Conservation (phyloP, 1,140 invertebrate genomes). For the Aphelenchoides fujianensis region DNA sequence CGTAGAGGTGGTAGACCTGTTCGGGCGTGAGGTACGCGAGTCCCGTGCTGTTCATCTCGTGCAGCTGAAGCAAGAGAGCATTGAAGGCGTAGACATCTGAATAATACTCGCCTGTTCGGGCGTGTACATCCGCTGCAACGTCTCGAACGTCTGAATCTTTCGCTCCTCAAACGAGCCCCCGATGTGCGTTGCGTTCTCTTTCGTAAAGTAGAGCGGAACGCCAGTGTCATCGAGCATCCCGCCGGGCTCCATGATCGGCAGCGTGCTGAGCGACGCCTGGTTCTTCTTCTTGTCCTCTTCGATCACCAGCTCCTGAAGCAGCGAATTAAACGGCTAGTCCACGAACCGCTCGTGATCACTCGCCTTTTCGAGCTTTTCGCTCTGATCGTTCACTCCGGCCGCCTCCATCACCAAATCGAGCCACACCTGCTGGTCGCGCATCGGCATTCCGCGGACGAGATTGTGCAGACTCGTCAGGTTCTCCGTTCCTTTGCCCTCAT, state of each 20-base stretch:
- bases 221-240: slow-evolving; percentile 30
- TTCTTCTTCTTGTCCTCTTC: not conserved
- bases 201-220: slow-evolving; percentile 45
- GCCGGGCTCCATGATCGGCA: not conserved
- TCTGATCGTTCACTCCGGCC: slow-evolving; percentile 44
- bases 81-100: not conserved
- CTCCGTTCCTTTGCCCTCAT: slow-evolving; percentile 44
- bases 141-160: slow-evolving; percentile 42
- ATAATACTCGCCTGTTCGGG: slow-evolving; percentile 36
- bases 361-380: slow-evolving; percentile 22
- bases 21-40: slow-evolving; percentile 26
- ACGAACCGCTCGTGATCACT: too few relatives aligned
- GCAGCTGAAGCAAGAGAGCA: slow-evolving; percentile 28
- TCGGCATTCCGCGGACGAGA: slow-evolving; percentile 32
- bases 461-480: slow-evolving; percentile 42
- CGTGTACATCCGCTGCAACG: slow-evolving; percentile 36
- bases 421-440: slow-evolving; percentile 47
- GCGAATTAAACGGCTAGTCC: too few relatives aligned
- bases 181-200: slow-evolving; percentile 46
- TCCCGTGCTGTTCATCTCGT: slow-evolving; percentile 47
- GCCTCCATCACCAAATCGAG: slow-evolving; percentile 52
- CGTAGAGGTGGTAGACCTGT: slow-evolving; percentile 40
- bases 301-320: not conserved
- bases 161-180: slow-evolving; percentile 32
- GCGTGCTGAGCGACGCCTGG: not conserved